Evolutionary conservation across 2,888 invertebrate genomes (phyloP).

Genomic region (Tupiocoris notatus): DNA sequence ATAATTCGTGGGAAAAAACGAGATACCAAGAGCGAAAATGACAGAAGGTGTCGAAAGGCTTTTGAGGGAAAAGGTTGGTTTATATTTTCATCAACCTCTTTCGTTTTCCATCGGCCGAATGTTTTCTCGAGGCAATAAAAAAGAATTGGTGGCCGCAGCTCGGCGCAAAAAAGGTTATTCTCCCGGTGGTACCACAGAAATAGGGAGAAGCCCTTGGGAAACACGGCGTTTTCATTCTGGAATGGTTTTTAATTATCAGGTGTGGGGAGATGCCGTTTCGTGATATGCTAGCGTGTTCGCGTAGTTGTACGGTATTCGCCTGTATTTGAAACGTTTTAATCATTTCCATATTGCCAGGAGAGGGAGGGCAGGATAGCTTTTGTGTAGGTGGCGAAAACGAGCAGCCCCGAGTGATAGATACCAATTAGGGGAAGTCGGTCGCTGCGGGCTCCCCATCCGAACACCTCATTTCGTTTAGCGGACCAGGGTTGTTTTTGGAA

Average conservation of each 20-base stretch:
- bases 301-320: background rate
- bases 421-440: conserved; percentile 15
- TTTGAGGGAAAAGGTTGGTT: conserved; percentile 10
- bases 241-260: conserved; percentile 30
- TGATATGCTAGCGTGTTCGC: background rate
- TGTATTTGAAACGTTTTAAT: conserved; percentile 4
- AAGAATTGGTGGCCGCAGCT: conserved; percentile 7
- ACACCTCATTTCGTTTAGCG: background rate
- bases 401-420: conserved; percentile 14
- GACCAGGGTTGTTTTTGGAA: background rate
- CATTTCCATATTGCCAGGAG: background rate
- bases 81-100: conserved; percentile 29
- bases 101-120: conserved; percentile 25
- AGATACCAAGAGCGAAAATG: no score
- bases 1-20: no score
- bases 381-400: conserved; percentile 20
- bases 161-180: background rate
- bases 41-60: no score
- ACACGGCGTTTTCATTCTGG: conserved; percentile 24
- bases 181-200: background rate
- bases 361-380: background rate
- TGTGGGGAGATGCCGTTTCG: background rate
- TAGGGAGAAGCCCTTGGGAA: conserved; percentile 9
- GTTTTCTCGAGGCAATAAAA: conserved; percentile 30
- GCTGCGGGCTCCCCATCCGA: background rate